phyloP scores from a whole-genome alignment of 2,113 vertebrate species.

The Brevimyrus niger region DNA sequence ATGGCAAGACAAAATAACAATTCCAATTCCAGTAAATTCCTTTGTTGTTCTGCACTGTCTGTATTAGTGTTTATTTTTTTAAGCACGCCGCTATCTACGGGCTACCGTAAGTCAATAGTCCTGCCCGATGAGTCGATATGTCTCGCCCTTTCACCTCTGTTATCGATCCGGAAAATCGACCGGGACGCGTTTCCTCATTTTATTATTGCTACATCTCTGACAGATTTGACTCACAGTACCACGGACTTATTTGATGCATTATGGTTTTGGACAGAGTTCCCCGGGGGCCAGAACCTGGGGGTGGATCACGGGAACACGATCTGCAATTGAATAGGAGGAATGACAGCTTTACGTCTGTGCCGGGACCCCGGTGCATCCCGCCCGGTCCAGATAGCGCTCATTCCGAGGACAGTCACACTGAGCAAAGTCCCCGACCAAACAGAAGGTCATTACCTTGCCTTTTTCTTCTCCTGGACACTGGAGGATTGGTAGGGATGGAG shows the following conservation, averaged over 20 bases:
- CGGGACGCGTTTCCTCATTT: conserved; percentile 8
- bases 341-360: background rate
- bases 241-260: background rate
- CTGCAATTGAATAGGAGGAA: background rate
- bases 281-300: background rate
- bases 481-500: background rate
- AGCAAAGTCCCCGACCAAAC: background rate
- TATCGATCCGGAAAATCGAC: background rate
- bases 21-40: background rate
- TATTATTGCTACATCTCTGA: background rate
- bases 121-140: background rate
- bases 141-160: background rate
- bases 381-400: background rate
- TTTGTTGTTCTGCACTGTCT: background rate
- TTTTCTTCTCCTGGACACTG: background rate
- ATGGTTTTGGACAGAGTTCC: background rate
- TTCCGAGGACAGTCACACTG: background rate
- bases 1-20: background rate
- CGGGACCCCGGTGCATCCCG: background rate
- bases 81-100: background rate
- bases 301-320: background rate
- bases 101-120: background rate
- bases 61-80: background rate
- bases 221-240: background rate
- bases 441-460: background rate